Percentiles rank a stretch among this genome's conserved stretches.
Conservation (phyloP, 2,797 vertebrate species). For the Sebastes steindachneri region DNA sequence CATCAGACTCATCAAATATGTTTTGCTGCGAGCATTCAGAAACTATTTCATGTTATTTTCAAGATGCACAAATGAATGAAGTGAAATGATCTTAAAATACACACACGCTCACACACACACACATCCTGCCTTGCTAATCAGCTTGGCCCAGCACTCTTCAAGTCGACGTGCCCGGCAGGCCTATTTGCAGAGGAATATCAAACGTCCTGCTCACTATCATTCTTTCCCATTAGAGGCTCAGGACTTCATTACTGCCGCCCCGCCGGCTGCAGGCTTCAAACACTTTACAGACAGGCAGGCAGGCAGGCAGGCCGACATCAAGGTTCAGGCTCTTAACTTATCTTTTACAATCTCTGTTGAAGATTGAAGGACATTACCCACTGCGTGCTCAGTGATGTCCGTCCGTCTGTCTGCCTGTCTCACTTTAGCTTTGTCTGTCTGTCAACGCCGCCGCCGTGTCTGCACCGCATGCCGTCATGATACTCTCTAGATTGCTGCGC, state of each 20-base stretch:
- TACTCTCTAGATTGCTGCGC: neutral
- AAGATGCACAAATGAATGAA: slow-evolving; percentile 2
- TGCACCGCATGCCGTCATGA: neutral
- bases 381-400: neutral
- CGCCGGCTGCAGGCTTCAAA: slow-evolving; percentile 27
- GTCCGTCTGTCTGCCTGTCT: neutral
- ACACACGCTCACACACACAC: slow-evolving; percentile 2
- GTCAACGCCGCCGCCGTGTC: neutral
- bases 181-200: slow-evolving; percentile 54
- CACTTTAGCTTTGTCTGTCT: neutral
- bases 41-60: neutral
- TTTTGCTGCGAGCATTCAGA: neutral
- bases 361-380: neutral
- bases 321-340: slow-evolving; percentile 9
- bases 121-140: slow-evolving; percentile 38
- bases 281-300: neutral
- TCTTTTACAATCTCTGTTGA: slow-evolving; percentile 6
- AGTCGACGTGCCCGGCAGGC: slow-evolving; percentile 31
- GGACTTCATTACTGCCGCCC: slow-evolving; percentile 51
- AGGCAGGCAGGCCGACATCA: neutral
- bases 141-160: slow-evolving; percentile 11
- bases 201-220: slow-evolving; percentile 50
- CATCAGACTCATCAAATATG: neutral
- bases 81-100: slow-evolving; percentile 4
- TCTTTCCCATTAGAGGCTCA: slow-evolving; percentile 60